Conservation (phyloP, 2,797 vertebrate genomes). For the Sebastes jordani region DNA sequence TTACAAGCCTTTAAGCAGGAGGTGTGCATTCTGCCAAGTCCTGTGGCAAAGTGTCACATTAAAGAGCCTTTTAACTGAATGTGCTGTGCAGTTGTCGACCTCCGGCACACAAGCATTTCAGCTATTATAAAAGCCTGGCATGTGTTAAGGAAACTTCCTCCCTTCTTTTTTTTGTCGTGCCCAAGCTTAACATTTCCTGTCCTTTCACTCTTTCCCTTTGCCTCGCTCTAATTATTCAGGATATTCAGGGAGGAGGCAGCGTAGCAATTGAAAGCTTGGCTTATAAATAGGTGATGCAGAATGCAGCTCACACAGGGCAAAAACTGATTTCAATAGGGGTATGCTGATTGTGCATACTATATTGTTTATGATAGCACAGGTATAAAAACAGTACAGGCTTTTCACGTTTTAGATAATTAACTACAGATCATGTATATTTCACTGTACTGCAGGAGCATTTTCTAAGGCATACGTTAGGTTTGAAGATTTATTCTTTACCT, state of each 20-base stretch:
- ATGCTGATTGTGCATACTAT: neutral
- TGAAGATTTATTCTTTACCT: neutral
- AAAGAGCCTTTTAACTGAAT: constrained; percentile 23
- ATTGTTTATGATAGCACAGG: neutral
- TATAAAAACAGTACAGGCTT: neutral
- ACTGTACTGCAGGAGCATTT: neutral
- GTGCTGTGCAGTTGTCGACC: neutral
- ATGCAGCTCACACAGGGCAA: neutral
- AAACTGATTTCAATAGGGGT: neutral
- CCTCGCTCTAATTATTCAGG: constrained; percentile 57
- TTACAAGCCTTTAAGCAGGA: neutral
- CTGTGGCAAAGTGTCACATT: constrained; percentile 13
- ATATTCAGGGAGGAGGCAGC: constrained; percentile 29
- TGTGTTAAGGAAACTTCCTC: constrained; percentile 56
- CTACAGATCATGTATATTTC: neutral
- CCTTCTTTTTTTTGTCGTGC: constrained; percentile 45
- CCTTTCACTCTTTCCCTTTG: constrained; percentile 66
- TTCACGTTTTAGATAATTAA: neutral
- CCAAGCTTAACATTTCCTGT: constrained; percentile 69
- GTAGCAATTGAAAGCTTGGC: neutral
- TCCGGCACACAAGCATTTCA: constrained; percentile 29
- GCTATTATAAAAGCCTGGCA: constrained; percentile 49
- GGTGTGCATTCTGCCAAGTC: constrained; percentile 3
- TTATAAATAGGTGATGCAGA: constrained; percentile 15
- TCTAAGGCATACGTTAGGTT: neutral